Conservation (phyloP, 2,797 vertebrate species). For the Anolis apletophallus region DNA sequence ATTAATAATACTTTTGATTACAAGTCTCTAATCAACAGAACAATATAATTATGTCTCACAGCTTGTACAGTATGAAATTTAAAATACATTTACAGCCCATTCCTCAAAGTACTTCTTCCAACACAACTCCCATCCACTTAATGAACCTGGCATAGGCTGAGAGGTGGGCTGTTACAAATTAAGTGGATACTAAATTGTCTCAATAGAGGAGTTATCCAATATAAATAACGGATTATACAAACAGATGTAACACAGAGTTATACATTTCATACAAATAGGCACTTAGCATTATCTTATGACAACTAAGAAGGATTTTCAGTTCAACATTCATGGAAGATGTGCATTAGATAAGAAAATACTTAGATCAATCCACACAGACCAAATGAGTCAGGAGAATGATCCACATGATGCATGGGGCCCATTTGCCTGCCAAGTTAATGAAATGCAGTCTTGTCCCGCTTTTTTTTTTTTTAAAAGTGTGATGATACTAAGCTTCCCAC, state of each 20-base stretch:
- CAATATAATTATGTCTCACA: slow-evolving; percentile 47
- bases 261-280: slow-evolving; percentile 37
- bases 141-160: slow-evolving; percentile 40
- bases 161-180: slow-evolving; percentile 46
- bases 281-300: slow-evolving; percentile 11
- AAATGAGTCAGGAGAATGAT: no score
- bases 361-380: no score
- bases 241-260: slow-evolving; percentile 36
- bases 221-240: slow-evolving; percentile 44
- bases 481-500: no score
- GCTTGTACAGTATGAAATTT: slow-evolving; percentile 46
- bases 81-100: slow-evolving; percentile 45
- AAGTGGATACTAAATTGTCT: slow-evolving; percentile 49
- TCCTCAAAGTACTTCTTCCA: slow-evolving; percentile 40
- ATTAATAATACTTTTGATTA: slow-evolving; percentile 47
- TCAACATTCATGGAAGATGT: not conserved
- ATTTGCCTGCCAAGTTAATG: no score
- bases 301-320: slow-evolving; percentile 5
- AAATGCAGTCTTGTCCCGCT: no score
- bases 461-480: no score
- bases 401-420: no score
- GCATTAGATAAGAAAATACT: not conserved
- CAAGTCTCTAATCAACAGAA: slow-evolving; percentile 50
- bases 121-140: slow-evolving; percentile 40
- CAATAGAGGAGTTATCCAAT: slow-evolving; percentile 37